These are phyloP conservation scores for Ptychochromis oligacanthus DNA, from an alignment of 2,113 vertebrate genomes.

Conservation along the genomic window DNA sequence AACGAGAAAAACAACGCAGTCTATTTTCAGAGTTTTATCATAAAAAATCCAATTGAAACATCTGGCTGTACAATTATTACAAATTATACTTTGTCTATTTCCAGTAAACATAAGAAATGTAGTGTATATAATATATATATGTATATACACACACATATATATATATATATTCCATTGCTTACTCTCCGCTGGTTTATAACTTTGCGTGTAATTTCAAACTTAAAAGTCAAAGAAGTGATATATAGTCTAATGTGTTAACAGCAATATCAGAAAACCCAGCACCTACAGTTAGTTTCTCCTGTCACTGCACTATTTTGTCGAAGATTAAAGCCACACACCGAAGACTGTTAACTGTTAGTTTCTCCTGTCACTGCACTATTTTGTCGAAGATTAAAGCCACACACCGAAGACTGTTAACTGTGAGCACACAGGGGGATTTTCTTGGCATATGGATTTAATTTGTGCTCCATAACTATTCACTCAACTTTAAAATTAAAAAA, in stretches of 20 bases:
- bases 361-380: neutral
- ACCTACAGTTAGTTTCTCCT: neutral
- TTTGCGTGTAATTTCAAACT: neutral
- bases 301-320: neutral
- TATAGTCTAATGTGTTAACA: too few relatives aligned
- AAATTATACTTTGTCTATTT: too few relatives aligned
- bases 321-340: neutral
- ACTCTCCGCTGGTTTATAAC: too few relatives aligned
- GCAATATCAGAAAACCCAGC: neutral
- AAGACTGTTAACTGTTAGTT: neutral
- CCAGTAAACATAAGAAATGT: too few relatives aligned
- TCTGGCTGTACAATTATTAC: too few relatives aligned
- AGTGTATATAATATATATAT: too few relatives aligned
- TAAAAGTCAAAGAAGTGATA: neutral
- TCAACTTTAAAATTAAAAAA: slow-evolving; percentile 54
- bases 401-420: neutral
- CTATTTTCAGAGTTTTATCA: too few relatives aligned
- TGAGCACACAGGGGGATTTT: neutral
- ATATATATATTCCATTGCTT: too few relatives aligned
- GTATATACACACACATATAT: too few relatives aligned
- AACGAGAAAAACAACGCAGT: too few relatives aligned
- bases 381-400: neutral
- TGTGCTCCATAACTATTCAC: slow-evolving; percentile 33
- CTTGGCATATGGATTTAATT: slow-evolving; percentile 22
- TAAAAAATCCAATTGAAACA: too few relatives aligned